Base-by-base conservation (phyloP, 1,140 invertebrate genomes). In the Dendrolimus punctatus region DNA sequence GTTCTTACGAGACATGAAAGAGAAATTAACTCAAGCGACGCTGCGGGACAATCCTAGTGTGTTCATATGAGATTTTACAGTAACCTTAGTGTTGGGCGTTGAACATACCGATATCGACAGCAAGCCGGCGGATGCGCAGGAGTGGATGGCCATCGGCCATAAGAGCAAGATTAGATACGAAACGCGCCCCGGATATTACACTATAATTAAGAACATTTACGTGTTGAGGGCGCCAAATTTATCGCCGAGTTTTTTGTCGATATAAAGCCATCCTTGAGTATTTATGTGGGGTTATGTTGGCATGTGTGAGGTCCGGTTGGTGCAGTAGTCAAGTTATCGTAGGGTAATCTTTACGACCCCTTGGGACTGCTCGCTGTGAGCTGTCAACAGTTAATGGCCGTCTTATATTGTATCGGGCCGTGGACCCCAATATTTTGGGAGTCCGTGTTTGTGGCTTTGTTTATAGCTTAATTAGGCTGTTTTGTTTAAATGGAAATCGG, bases 391-490 rank as follows among this genome's bases (percentile, higher is more conserved):
- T 76, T 85, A 85, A 85, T 84, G 80, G 77, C 72, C 68, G 64
- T 54, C 64, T 54, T 71, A 80, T 76, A 83, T 80, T 82, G 77
- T 73, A 73, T 71, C 67, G 49, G 53, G 62, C 50, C 54, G 62
- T 55, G 50, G 63, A 70, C 64, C 67, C 59, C 64, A 73, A 78
- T 76, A 74, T 77, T 81, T 85, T 79, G 66, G 71, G 69, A 72
- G 71, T 47, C 58, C 73, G 73, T 85, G 76, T 83, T 81, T 80
- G 76, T 77, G 77, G 82, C 68, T 77, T 80, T 78, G 79, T 85
- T 85, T 85, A 85, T 85, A 78, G 79, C 82, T 85, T 85, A 85
- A 85, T 85, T 85, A 85, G 80, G 70, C 82, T 82, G 80, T 83
- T 85, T 82, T 85, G 82, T 83, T 74, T 81, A 77, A 82, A 62